phyloP scores from a whole-genome alignment of 1,140 invertebrate genomes.

The Pseudomyrmex concolor region DNA sequence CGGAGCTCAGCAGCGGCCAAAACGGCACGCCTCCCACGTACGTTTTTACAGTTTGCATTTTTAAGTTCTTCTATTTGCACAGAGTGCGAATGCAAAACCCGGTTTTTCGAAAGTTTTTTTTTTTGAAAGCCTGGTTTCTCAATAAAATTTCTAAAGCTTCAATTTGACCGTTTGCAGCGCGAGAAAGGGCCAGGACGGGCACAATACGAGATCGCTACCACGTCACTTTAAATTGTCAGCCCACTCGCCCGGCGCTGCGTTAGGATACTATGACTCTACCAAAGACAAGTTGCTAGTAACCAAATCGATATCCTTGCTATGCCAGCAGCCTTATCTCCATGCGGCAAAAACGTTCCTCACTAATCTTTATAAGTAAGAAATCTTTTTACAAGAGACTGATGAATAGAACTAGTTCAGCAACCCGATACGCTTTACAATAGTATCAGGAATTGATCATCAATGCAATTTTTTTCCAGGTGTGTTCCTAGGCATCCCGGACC shows the following conservation, averaged over 20 bases:
- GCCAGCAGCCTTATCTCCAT: constrained; percentile 95
- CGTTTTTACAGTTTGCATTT: constrained; percentile 60
- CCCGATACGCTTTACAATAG: not conserved
- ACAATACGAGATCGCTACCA: constrained; percentile 92
- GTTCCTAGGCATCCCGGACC: constrained; percentile 90
- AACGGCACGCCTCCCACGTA: constrained; percentile 85
- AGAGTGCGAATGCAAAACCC: too few relatives aligned
- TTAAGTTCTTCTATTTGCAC: constrained; percentile 1
- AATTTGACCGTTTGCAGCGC: constrained; percentile 82
- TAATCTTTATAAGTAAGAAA: constrained; percentile 92
- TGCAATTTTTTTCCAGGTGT: constrained; percentile 85
- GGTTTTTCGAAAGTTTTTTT: not conserved
- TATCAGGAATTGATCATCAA: constrained; percentile 3
- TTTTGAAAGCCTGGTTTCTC: too few relatives aligned
- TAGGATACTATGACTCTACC: constrained; percentile 95
- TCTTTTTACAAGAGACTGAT: not conserved
- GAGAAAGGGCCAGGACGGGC: constrained; percentile 86
- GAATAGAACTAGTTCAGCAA: not conserved
- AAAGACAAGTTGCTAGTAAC: constrained; percentile 97
- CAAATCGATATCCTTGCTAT: constrained; percentile 97
- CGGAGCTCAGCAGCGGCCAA: constrained; percentile 93
- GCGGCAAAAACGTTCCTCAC: constrained; percentile 93
- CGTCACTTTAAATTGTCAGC: constrained; percentile 94
- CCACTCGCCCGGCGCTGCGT: constrained; percentile 89
- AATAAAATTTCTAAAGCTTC: too few relatives aligned